Percentiles rank a stretch among this genome's conserved stretches.
These are phyloP conservation scores for Porites australiensis DNA, from an alignment of 64 coral and sea anemone genomes.

Conservation along the genomic window DNA sequence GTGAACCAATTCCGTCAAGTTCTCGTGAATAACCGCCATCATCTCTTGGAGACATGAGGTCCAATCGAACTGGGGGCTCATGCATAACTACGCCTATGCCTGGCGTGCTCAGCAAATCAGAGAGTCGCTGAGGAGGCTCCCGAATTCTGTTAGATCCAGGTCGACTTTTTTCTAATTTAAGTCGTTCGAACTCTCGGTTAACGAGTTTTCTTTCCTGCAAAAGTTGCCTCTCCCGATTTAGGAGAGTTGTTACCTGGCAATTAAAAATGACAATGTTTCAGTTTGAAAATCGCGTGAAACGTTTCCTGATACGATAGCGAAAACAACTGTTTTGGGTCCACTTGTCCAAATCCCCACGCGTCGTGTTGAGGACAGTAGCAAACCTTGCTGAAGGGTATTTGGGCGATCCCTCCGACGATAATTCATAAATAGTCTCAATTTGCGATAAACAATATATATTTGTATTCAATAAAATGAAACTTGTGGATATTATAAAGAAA, in stretches of 20 bases:
- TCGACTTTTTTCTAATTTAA: conserved; percentile 85
- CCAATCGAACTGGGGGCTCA: conserved; percentile 84
- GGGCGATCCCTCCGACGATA: too few species aligned
- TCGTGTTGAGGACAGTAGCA: too few species aligned
- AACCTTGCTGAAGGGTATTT: too few species aligned
- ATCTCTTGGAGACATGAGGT: conserved; percentile 90
- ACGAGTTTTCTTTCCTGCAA: conserved; percentile 92
- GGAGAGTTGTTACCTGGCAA: conserved; percentile 88
- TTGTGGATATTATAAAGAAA: too few species aligned
- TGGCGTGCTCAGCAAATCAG: conserved; percentile 67
- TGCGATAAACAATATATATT: too few species aligned
- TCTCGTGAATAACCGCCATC: conserved; percentile 65
- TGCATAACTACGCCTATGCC: conserved; percentile 42
- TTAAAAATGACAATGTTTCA: neutral
- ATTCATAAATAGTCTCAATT: too few species aligned
- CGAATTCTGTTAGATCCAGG: conserved; percentile 75
- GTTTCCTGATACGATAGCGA: too few species aligned
- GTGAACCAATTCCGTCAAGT: conserved; percentile 66
- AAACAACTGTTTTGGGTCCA: too few species aligned
- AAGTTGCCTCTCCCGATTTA: conserved; percentile 94
- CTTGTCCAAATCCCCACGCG: too few species aligned
- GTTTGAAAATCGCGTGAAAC: neutral
- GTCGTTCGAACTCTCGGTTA: conserved; percentile 89
- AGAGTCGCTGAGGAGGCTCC: conserved; percentile 82
- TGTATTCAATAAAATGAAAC: too few species aligned